Evolutionary conservation across 2,797 vertebrate species (phyloP).

Genomic region (Aulostomus chinensis): DNA sequence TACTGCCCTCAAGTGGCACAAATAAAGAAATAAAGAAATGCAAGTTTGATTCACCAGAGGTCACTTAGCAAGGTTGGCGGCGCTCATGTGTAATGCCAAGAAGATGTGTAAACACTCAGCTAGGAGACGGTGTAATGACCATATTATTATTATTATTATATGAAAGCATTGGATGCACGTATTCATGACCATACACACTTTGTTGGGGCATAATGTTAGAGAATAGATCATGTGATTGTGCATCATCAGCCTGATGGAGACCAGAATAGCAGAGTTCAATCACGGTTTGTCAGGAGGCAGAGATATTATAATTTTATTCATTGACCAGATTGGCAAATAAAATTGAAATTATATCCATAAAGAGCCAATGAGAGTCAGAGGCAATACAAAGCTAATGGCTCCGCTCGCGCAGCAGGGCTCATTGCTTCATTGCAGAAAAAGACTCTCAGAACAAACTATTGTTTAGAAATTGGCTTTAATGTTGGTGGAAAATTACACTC

Average conservation of each 20-base stretch:
- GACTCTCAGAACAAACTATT: conserved; percentile 45
- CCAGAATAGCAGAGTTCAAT: conserved; percentile 38
- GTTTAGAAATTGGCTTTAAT: conserved; percentile 24
- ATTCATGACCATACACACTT: too few species aligned
- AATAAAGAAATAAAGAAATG: too few species aligned
- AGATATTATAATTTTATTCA: conserved; percentile 72
- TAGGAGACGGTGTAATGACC: conserved; percentile 2
- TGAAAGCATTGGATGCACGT: too few species aligned
- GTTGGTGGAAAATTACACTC: conserved; percentile 34
- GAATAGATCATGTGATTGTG: conserved; percentile 4
- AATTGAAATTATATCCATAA: conserved; percentile 63
- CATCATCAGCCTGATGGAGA: conserved; percentile 13
- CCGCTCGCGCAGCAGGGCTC: conserved; percentile 32
- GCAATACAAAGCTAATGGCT: conserved; percentile 50
- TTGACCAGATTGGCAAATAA: conserved; percentile 64
- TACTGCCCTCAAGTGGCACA: too few species aligned
- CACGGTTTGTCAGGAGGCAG: conserved; percentile 30
- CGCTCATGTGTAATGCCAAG: too few species aligned
- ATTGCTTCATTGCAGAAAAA: conserved; percentile 38
- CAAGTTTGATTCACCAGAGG: too few species aligned
- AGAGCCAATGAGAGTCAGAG: conserved; percentile 48
- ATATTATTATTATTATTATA: too few species aligned
- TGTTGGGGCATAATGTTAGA: conserved; percentile 11
- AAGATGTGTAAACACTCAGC: too few species aligned
- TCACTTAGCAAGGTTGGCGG: too few species aligned